These are phyloP conservation scores for Jaculus jaculus DNA, from an alignment of 2,113 vertebrate genomes.

Conservation along the genomic window DNA sequence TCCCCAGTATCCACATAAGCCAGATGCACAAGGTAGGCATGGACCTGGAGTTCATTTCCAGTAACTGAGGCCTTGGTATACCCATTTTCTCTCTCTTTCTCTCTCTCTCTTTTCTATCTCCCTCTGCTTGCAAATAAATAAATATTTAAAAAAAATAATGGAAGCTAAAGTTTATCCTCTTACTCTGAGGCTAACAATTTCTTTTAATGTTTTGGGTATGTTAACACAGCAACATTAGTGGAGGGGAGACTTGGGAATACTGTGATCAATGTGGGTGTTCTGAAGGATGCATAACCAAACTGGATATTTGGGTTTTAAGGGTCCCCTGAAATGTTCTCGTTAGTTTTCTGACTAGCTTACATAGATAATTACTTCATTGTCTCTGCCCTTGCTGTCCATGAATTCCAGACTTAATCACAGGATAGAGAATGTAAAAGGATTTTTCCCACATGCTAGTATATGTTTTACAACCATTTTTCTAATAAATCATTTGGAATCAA, in stretches of 20 bases:
- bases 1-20: no score
- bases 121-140: no score
- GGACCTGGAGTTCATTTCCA: no score
- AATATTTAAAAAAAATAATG: background rate
- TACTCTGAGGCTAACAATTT: background rate
- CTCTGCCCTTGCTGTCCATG: background rate
- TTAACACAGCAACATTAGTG: background rate
- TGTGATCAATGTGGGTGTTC: background rate
- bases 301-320: background rate
- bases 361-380: conserved; percentile 6
- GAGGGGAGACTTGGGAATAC: background rate
- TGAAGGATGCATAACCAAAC: background rate
- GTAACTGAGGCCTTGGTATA: no score
- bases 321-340: background rate
- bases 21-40: no score
- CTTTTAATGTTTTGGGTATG: background rate
- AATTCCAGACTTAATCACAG: conserved; percentile 31
- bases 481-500: conserved; percentile 18
- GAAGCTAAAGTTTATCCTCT: background rate
- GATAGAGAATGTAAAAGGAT: conserved; percentile 10
- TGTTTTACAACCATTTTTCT: conserved; percentile 24
- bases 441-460: background rate
- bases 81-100: no score
- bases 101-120: no score
- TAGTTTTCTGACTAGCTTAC: background rate